Evolutionary conservation across 2,888 invertebrate species (phyloP), one percentile per base, ranked within the genome.

Genomic region (Nomada ruficornis): DNA sequence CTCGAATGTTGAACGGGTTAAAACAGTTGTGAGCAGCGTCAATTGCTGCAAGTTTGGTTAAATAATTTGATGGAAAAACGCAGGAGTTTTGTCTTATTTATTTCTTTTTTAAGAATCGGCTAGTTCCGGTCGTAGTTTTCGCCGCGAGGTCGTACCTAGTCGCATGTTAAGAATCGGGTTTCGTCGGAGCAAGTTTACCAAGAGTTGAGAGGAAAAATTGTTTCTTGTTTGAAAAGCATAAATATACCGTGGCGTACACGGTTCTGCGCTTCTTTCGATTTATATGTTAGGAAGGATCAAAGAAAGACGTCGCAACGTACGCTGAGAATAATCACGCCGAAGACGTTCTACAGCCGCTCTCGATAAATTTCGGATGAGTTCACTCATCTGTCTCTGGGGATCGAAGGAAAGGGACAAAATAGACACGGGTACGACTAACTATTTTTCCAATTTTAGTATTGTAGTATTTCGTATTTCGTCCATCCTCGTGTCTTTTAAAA

Each of bases 301-400:
- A 86, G 86, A 65, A 80, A 57, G 50, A 69, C n/a, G 60, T 68
- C 59, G 47, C 59, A 13, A 54, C 63, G 63, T 64, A 70, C 26
- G 80, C 86, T 86, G 86, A 86, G 86, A 86, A 84, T 86, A 86
- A 86, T 86, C 86, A 65, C 67, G 77, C 63, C 1, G 54, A 77
- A 83, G 81, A 67, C 71, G 69, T 75, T 69, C 55, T 73, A 70
- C 83, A 78, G 72, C 76, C 72, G 82, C n/a, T 82, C 60, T 62
- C 82, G 75, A 83, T 83, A 83, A 83, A 83, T 83, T 83, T 83
- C 65, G 55, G 52, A 44, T 68, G 74, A 23, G 55, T 47, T 13
- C 36, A 47, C 20, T 42, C 9, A 42, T 18, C 44, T 54, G 26
- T 47, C 44, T n/a, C 23, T 23, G 76, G 62, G n/a, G 57, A 80